Conservation (phyloP, 2,888 invertebrate genomes). For the Hypomecis atomaria region DNA sequence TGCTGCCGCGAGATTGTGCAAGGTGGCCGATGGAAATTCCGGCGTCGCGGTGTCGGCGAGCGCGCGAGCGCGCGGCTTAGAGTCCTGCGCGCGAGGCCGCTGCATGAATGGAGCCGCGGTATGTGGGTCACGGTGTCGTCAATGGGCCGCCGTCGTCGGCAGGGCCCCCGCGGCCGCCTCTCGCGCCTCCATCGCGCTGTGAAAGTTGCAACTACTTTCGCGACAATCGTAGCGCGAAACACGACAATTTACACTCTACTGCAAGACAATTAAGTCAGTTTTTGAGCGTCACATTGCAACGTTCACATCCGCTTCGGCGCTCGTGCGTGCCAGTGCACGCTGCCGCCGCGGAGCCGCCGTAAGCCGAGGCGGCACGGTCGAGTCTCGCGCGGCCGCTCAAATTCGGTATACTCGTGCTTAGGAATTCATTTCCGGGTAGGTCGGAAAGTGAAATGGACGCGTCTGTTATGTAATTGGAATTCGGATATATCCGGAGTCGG, state of each 20-base stretch:
- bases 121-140: conserved; percentile 84
- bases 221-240: conserved; percentile 66
- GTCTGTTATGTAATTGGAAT: conserved; percentile 85
- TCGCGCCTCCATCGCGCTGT: conserved; percentile 78
- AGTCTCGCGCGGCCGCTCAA: conserved; percentile 57
- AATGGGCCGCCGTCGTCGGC: conserved; percentile 79
- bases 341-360: conserved; percentile 55
- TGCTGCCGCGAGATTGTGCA: conserved; percentile 70
- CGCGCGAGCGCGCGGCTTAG: conserved; percentile 65
- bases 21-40: conserved; percentile 77
- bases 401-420: conserved; percentile 82
- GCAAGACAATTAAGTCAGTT: conserved; percentile 73
- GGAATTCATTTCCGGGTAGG: conserved; percentile 85
- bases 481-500: conserved; percentile 83
- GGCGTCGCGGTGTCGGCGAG: conserved; percentile 65
- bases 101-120: conserved; percentile 82
- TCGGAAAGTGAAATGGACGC: conserved; percentile 85
- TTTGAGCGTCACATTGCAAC: conserved; percentile 65
- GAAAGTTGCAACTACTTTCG: conserved; percentile 84
- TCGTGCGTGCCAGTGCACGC: conserved; percentile 68
- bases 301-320: conserved; percentile 81
- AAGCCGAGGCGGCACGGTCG: conserved; percentile 56
- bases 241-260: conserved; percentile 74
- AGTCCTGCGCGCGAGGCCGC: conserved; percentile 78
- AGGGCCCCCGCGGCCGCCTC: conserved; percentile 74